Evolutionary conservation across 1,140 invertebrate genomes (phyloP).

Genomic region (Eulimnadia texana): DNA sequence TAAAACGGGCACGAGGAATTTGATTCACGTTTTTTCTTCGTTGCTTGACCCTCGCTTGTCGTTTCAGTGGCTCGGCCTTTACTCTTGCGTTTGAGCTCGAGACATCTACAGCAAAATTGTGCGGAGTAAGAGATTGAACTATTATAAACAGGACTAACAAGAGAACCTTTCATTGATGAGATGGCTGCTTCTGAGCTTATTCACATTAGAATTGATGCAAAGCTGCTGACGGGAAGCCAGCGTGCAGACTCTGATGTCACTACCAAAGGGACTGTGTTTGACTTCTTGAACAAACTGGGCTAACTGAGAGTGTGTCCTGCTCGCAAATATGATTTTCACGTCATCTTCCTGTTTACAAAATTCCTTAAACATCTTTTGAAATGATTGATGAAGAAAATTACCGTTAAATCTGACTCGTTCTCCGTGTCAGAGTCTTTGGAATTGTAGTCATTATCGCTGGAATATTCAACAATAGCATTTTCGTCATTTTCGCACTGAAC

Average conservation of each 20-base stretch:
- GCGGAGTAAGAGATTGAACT: background rate
- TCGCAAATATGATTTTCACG: constrained; percentile 78
- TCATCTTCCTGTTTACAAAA: constrained; percentile 26
- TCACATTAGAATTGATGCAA: constrained; percentile 76
- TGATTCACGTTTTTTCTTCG: constrained; percentile 22
- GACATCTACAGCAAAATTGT: constrained; percentile 41
- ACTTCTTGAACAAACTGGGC: constrained; percentile 87
- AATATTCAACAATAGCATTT: constrained; percentile 26
- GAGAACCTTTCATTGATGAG: constrained; percentile 76
- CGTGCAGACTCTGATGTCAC: constrained; percentile 57
- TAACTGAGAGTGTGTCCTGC: constrained; percentile 90
- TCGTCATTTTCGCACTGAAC: constrained; percentile 26
- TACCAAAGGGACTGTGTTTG: constrained; percentile 59
- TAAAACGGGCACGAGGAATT: constrained; percentile 42
- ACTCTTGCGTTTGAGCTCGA: constrained; percentile 69
- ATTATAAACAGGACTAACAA: constrained; percentile 5
- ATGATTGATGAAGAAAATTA: background rate
- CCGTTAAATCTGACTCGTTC: background rate
- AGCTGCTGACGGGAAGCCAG: constrained; percentile 84
- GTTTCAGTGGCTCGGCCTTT: constrained; percentile 37
- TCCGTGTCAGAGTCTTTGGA: background rate
- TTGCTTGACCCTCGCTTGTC: constrained; percentile 42
- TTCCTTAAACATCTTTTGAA: background rate
- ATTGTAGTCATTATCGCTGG: background rate
- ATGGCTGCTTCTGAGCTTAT: constrained; percentile 52